Base-by-base conservation (phyloP, 2,113 vertebrate species). In the Puntigrus tetrazona region DNA sequence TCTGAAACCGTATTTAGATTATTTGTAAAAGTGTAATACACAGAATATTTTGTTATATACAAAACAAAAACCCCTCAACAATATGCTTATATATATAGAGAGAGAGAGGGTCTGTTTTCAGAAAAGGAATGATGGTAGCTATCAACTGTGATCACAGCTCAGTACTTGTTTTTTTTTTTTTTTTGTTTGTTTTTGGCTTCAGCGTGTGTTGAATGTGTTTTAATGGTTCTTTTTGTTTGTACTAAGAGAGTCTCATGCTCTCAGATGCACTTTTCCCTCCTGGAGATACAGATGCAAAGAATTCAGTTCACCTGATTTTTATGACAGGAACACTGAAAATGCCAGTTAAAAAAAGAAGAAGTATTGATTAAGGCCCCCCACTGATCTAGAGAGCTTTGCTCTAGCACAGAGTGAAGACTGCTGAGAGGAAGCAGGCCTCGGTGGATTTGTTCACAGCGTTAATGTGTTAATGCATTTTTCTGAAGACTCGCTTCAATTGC, bases 11-110 rank as follows among this genome's bases (percentile, higher is more conserved):
- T 41, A 87, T 87, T 88, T 86, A 75, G 63, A 55, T 87, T 79
- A 89, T 84, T 89, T 90, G 59, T 87, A 36, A 41, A 59, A 86
- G 89, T 84, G 52, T 82, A 87, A 80, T 83, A 69, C 29, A 57
- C 27, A 22, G 76, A 43, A 84, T 78, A 84, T 82, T 90, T 89
- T 92, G 91, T 93, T 34, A 43, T 65, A 61, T 65, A 43, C n/a
- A 43, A 34, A 27, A 25, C 3, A 47, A 31, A n/a, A n/a, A n/a
- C n/a, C n/a, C n/a, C 8, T 67, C 9, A 27, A 22, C 22, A 43
- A 31, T 34, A 43, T 55, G 77, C n/a, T 79, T 29, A 20, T 78
- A 25, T 57, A 43, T 61, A n/a, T n/a, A n/a, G n/a, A n/a, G n/a
- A n/a, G n/a, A n/a, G n/a, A n/a, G n/a, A 10, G 25, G 38, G 55